Percentiles rank a stretch among this genome's conserved stretches.
Evolutionary conservation across 2,888 invertebrate species (phyloP).

Genomic region (Zeuzera pyrina): DNA sequence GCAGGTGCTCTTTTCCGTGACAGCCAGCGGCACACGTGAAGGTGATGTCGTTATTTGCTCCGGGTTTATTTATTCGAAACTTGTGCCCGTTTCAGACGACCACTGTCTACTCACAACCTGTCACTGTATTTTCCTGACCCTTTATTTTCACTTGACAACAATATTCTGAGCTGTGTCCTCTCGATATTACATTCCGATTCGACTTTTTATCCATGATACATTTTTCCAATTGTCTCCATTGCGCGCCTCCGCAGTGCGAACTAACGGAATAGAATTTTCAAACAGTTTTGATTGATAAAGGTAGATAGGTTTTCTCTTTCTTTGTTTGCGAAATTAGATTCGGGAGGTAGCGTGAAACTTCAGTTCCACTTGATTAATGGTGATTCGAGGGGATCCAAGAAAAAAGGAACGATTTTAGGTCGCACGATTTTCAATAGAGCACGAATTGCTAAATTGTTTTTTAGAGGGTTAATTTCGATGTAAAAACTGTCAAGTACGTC

Average conservation of each 20-base stretch:
- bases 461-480: constrained; percentile 19
- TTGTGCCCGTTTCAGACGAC: constrained; percentile 55
- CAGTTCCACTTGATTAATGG: constrained; percentile 68
- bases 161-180: constrained; percentile 58
- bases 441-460: constrained; percentile 36
- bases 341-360: constrained; percentile 60
- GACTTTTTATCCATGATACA: constrained; percentile 46
- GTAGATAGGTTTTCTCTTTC: constrained; percentile 69
- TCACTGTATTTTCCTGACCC: constrained; percentile 65
- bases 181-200: constrained; percentile 69
- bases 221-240: constrained; percentile 31
- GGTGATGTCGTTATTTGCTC: constrained; percentile 54
- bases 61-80: constrained; percentile 65
- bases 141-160: constrained; percentile 71
- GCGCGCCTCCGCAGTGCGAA: constrained; percentile 53
- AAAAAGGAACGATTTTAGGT: constrained; percentile 49
- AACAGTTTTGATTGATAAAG: constrained; percentile 72
- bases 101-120: constrained; percentile 66
- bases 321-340: constrained; percentile 70
- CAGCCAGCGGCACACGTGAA: constrained; percentile 40
- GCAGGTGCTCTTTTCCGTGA: constrained; percentile 45
- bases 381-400: constrained; percentile 43
- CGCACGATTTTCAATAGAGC: constrained; percentile 42
- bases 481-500: too few relatives aligned
- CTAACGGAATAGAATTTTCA: constrained; percentile 69